Percentiles rank a stretch among this genome's conserved stretches.
Conservation (phyloP, 2,797 vertebrate species). For the Setipinna tenuifilis region DNA sequence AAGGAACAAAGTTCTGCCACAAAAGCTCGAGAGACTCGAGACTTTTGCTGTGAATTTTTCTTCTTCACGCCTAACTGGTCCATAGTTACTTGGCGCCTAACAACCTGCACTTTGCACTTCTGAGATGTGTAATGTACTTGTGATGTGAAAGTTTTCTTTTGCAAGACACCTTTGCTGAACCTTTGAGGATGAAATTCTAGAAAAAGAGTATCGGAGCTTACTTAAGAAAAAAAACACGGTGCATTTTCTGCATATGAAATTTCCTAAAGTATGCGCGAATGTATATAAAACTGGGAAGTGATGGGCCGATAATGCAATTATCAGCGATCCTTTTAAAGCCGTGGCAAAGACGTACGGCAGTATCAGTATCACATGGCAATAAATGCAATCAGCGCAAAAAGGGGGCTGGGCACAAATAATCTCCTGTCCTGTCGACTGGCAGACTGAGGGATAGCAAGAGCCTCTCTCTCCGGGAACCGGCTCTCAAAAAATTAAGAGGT, state of each 20-base stretch:
- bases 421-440: constrained; percentile 50
- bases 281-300: constrained; percentile 48
- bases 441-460: constrained; percentile 46
- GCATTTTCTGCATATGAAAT: constrained; percentile 5
- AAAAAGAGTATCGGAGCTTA: background rate
- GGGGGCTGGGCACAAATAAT: constrained; percentile 46
- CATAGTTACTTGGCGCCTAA: background rate
- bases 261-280: background rate
- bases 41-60: background rate
- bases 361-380: constrained; percentile 52
- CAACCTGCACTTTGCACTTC: constrained; percentile 1
- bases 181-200: background rate
- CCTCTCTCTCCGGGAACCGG: constrained; percentile 43
- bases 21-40: background rate
- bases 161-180: background rate
- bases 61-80: background rate
- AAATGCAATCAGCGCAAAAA: constrained; percentile 51
- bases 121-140: background rate
- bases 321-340: constrained; percentile 42
- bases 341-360: constrained; percentile 37
- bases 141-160: background rate
- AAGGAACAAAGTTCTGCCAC: constrained; percentile 11
- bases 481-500: constrained; percentile 62
- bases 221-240: background rate
- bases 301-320: constrained; percentile 50